Conservation (phyloP, 2,888 invertebrate species). For the Patella caerulea region DNA sequence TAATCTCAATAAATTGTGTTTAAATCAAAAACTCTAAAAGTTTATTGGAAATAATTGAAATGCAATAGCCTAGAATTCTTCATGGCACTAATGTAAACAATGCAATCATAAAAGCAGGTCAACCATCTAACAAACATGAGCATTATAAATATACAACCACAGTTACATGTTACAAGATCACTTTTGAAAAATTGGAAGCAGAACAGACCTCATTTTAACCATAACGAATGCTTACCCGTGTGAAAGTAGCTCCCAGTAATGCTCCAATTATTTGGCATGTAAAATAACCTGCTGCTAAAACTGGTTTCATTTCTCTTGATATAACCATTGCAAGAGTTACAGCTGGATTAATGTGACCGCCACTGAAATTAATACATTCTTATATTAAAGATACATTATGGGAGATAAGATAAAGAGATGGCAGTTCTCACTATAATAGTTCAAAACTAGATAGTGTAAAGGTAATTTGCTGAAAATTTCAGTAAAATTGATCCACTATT, state of each 20-base stretch:
- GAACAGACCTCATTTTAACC: too few relatives aligned
- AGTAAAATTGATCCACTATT: too few relatives aligned
- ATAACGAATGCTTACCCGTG: conserved; percentile 37
- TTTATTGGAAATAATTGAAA: too few relatives aligned
- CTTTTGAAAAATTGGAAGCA: not conserved
- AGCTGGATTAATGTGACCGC: conserved; percentile 73
- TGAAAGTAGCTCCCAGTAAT: conserved; percentile 47
- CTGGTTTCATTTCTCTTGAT: conserved; percentile 56
- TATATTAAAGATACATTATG: not conserved
- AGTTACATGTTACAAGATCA: not conserved
- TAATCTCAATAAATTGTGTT: too few relatives aligned
- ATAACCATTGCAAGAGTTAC: conserved; percentile 68
- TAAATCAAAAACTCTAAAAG: too few relatives aligned
- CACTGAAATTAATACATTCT: conserved; percentile 58
- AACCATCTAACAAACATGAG: not conserved
- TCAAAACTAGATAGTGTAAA: too few relatives aligned
- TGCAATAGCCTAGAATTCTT: too few relatives aligned
- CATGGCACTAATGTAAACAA: too few relatives aligned
- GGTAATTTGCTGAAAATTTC: too few relatives aligned
- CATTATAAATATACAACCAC: not conserved
- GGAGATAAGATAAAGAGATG: too few relatives aligned
- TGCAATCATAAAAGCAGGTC: too few relatives aligned
- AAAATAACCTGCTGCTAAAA: conserved; percentile 62
- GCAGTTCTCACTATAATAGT: too few relatives aligned
- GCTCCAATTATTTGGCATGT: conserved; percentile 69